Percentiles rank a stretch among this genome's conserved stretches.
These are phyloP conservation scores for Drosophila lacicola DNA, from an alignment of 2,888 invertebrate species.

Conservation along the genomic window DNA sequence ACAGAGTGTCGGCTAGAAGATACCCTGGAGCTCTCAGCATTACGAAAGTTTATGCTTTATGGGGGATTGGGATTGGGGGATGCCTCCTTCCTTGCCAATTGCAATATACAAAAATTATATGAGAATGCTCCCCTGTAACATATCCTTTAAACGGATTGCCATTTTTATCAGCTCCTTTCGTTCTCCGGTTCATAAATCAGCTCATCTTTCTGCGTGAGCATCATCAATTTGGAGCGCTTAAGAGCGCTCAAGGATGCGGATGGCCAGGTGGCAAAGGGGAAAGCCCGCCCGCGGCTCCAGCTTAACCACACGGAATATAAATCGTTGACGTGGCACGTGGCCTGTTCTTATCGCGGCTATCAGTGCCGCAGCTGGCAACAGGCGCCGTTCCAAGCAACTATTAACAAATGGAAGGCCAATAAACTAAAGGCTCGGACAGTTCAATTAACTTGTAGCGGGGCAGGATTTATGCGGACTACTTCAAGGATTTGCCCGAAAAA, in stretches of 20 bases:
- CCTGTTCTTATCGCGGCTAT: conserved; percentile 32
- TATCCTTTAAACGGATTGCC: conserved; percentile 2
- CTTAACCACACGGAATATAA: conserved; percentile 10
- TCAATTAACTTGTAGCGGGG: conserved; percentile 44
- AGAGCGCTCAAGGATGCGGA: conserved; percentile 21
- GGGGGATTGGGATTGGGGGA: too few species aligned
- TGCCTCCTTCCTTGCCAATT: background rate
- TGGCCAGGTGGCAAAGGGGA: conserved; percentile 21
- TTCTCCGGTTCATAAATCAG: conserved; percentile 49
- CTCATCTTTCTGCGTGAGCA: conserved; percentile 23
- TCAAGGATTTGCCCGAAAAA: conserved; percentile 49
- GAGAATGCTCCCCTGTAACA: background rate
- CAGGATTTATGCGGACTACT: conserved; percentile 31
- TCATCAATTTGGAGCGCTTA: conserved; percentile 50
- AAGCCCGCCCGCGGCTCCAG: background rate
- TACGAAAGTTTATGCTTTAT: background rate
- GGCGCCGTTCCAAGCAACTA: conserved; percentile 18
- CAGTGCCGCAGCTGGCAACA: conserved; percentile 7
- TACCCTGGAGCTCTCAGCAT: background rate
- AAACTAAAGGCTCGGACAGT: conserved; percentile 47
- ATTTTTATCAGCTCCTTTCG: conserved; percentile 16
- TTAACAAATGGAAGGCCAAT: conserved; percentile 39
- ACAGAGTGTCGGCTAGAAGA: too few species aligned
- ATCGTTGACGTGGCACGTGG: conserved; percentile 30
- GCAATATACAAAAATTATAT: background rate